These are phyloP conservation scores for Amphiduros pacificus DNA, from an alignment of 2,888 invertebrate species.

Conservation along the genomic window DNA sequence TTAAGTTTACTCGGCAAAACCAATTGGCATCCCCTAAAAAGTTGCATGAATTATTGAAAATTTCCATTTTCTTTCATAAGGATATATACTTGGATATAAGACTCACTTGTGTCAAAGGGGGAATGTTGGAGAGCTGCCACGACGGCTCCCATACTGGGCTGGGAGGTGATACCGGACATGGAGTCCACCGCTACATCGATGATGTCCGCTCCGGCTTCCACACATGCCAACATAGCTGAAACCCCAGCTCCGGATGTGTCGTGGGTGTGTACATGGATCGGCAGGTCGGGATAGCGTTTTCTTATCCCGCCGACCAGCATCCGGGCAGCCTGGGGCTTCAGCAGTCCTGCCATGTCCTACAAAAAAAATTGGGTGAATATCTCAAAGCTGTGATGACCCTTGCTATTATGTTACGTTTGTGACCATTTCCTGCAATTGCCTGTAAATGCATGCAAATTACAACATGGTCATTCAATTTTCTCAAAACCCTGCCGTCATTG, in stretches of 20 bases:
- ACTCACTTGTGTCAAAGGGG: conserved; percentile 71
- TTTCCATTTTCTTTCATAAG: too few species aligned
- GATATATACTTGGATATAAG: too few species aligned
- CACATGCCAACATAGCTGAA: conserved; percentile 89
- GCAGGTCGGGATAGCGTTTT: conserved; percentile 88
- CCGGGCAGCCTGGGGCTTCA: conserved; percentile 88
- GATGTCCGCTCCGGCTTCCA: conserved; percentile 89
- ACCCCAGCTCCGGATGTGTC: conserved; percentile 97
- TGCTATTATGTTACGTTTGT: too few species aligned
- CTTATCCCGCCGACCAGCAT: conserved; percentile 81
- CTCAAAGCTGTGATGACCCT: too few species aligned
- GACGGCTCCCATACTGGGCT: conserved; percentile 97
- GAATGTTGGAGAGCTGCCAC: conserved; percentile 84
- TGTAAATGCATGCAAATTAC: too few species aligned
- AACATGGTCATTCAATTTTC: too few species aligned
- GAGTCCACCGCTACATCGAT: conserved; percentile 97
- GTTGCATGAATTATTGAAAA: too few species aligned
- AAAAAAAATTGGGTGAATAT: too few species aligned
- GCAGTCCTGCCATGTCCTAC: conserved; percentile 90
- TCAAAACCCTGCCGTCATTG: too few species aligned
- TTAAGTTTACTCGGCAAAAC: too few species aligned
- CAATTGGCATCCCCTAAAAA: too few species aligned
- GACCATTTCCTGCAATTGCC: too few species aligned
- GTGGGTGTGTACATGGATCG: conserved; percentile 98
- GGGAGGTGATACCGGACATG: conserved; percentile 98